These are phyloP conservation scores for Pelmatolapia mariae DNA, from an alignment of 2,113 vertebrate species.

Conservation along the genomic window DNA sequence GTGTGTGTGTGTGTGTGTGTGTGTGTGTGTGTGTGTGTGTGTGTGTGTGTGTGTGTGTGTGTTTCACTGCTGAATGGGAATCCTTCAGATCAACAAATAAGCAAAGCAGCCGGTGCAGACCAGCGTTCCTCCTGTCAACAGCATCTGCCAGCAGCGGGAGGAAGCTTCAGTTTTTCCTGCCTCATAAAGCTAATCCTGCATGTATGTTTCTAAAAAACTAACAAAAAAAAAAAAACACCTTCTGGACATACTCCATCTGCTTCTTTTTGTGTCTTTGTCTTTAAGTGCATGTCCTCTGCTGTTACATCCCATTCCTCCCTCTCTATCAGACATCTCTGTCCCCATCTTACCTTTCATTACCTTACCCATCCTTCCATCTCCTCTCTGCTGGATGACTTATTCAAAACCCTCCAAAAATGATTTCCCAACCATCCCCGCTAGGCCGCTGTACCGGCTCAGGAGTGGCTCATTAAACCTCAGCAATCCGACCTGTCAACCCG, in stretches of 20 bases:
- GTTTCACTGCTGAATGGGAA: background rate
- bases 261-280: background rate
- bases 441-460: background rate
- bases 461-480: background rate
- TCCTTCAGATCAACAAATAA: conserved; percentile 48
- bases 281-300: conserved; percentile 22
- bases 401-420: background rate
- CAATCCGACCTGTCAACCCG: background rate
- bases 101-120: conserved; percentile 22
- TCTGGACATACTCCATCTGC: conserved; percentile 12
- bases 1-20: background rate
- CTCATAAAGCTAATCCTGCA: background rate
- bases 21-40: background rate
- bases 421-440: background rate
- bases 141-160: conserved; percentile 21
- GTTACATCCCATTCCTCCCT: conserved; percentile 17
- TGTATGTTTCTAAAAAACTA: background rate
- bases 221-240: background rate
- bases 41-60: background rate
- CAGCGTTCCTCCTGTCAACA: conserved; percentile 31
- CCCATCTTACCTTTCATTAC: background rate
- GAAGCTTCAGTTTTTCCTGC: background rate
- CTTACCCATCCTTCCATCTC: background rate
- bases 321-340: conserved; percentile 14
- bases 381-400: conserved; percentile 13